Percentiles rank a stretch among this genome's conserved stretches.
Evolutionary conservation across 1,140 invertebrate genomes (phyloP).

Genomic region (Caenorhabditis remanei): DNA sequence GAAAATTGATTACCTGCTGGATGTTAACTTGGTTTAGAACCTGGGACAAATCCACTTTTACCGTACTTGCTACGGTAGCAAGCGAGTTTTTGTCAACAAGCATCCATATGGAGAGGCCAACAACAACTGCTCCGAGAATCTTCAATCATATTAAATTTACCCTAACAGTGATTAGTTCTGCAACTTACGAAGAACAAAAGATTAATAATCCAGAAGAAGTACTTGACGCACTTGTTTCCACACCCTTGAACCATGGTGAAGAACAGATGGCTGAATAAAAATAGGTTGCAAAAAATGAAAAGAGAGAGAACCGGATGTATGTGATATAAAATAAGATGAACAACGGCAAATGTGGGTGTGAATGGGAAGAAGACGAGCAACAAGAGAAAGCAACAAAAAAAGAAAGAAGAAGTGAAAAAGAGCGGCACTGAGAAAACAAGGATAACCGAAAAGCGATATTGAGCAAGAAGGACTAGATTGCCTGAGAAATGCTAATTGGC

Average conservation of each 20-base stretch:
- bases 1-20: neutral
- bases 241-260: constrained; percentile 61
- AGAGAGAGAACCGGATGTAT: neutral
- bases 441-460: constrained; percentile 47
- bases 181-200: constrained; percentile 63
- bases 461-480: constrained; percentile 37
- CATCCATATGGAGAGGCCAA: constrained; percentile 61
- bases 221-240: constrained; percentile 65
- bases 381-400: neutral
- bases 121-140: constrained; percentile 54
- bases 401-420: constrained; percentile 4
- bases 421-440: neutral
- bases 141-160: neutral
- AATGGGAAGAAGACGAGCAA: constrained; percentile 32
- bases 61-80: constrained; percentile 35
- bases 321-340: constrained; percentile 41
- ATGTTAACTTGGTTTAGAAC: constrained; percentile 33
- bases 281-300: neutral
- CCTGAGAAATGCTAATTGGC: constrained; percentile 48
- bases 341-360: constrained; percentile 14
- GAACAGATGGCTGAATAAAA: neutral
- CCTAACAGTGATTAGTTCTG: neutral
- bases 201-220: constrained; percentile 63
- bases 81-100: constrained; percentile 40
- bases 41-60: constrained; percentile 9